phyloP scores from a whole-genome alignment of 2,797 vertebrate genomes.

The Tokudaia muenninki region DNA sequence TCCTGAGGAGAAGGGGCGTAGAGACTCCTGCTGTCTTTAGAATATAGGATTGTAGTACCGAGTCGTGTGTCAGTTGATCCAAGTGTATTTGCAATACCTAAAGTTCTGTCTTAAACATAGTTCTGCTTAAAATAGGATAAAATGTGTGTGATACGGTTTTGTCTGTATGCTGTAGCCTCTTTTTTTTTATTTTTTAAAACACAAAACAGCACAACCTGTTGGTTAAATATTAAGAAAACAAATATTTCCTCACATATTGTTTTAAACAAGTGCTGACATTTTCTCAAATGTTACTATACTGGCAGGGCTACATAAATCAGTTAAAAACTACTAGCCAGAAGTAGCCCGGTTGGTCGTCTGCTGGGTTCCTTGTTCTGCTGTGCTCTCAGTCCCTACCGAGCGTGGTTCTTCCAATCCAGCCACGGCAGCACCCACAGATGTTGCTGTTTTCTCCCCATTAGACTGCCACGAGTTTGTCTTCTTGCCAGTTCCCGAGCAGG shows the following conservation, averaged over 20 bases:
- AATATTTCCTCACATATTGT: conserved; percentile 72
- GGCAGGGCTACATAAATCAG: conserved; percentile 54
- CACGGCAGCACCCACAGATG: fast-evolving
- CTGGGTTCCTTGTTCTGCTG: neutral
- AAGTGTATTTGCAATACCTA: conserved; percentile 62
- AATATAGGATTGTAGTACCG: neutral
- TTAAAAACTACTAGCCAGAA: conserved; percentile 31
- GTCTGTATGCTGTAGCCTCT: conserved; percentile 60
- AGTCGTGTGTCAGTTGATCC: neutral
- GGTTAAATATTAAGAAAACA: conserved; percentile 81
- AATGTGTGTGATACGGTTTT: conserved; percentile 67
- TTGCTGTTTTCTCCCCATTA: neutral
- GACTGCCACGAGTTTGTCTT: neutral
- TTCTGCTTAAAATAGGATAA: conserved; percentile 74
- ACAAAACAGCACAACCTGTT: conserved; percentile 78
- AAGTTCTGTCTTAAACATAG: conserved; percentile 69
- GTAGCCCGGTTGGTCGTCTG: neutral
- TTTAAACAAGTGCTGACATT: conserved; percentile 70
- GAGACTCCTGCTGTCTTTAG: neutral
- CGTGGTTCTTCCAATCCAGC: neutral
- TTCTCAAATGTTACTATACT: conserved; percentile 53
- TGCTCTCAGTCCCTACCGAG: neutral
- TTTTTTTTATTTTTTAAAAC: conserved; percentile 65
- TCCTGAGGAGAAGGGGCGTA: neutral
- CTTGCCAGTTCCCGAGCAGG: neutral